Evolutionary conservation across 2,888 invertebrate genomes (phyloP).

Genomic region (Tineola bisselliella): DNA sequence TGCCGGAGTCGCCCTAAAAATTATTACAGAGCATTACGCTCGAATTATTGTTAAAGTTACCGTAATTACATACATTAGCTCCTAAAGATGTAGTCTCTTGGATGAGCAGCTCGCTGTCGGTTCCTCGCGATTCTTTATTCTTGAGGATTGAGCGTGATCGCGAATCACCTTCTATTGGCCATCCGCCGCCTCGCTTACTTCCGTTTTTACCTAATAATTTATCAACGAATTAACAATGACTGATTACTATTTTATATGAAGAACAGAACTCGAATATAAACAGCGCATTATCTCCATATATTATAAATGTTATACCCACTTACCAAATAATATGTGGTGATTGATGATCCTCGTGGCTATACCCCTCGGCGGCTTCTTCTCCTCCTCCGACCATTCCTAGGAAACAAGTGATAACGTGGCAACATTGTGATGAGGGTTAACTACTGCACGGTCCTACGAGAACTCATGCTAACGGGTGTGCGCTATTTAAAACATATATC

Average conservation of each 20-base stretch:
- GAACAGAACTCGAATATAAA: not conserved
- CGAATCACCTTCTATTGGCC: constrained; percentile 53
- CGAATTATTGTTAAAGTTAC: not conserved
- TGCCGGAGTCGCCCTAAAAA: constrained; percentile 72
- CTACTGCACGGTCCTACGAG: not conserved
- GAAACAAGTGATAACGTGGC: constrained; percentile 17
- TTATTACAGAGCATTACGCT: too few species aligned
- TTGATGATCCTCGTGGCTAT: constrained; percentile 67
- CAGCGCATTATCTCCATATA: too few species aligned
- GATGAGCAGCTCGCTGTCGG: constrained; percentile 62
- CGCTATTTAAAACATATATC: too few species aligned
- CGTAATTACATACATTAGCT: constrained; percentile 41
- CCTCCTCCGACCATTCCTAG: constrained; percentile 65
- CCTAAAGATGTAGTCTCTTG: constrained; percentile 61
- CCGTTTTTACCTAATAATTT: constrained; percentile 53
- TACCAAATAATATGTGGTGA: constrained; percentile 65
- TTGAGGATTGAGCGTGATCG: constrained; percentile 61
- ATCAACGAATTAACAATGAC: not conserved
- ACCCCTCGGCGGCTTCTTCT: constrained; percentile 60
- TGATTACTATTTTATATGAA: not conserved
- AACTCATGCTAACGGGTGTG: not conserved
- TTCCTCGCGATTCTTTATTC: constrained; percentile 62
- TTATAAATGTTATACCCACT: constrained; percentile 15
- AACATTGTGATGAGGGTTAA: not conserved
- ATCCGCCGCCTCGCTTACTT: constrained; percentile 48